Conservation (phyloP, 2,888 invertebrate genomes). For the Polymixis flavicincta region DNA sequence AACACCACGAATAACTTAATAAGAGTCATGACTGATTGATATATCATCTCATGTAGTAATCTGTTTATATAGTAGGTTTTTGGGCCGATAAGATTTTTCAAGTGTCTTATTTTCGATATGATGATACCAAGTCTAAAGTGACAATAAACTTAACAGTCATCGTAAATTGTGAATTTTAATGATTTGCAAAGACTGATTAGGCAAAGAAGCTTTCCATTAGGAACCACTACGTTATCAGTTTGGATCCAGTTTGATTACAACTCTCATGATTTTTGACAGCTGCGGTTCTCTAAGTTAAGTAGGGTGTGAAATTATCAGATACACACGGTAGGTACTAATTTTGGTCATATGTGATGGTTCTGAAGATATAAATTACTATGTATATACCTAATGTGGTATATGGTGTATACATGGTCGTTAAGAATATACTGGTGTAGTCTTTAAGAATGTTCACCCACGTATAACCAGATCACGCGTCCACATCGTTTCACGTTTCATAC, state of each 20-base stretch:
- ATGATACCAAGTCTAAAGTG: neutral
- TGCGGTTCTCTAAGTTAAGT: too few relatives aligned
- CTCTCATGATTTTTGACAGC: neutral
- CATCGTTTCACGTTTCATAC: neutral
- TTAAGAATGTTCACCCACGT: neutral
- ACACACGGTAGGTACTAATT: neutral
- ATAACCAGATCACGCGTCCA: neutral
- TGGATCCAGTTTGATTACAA: neutral
- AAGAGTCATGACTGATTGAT: constrained; percentile 13
- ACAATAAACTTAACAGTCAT: neutral
- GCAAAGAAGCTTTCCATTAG: neutral
- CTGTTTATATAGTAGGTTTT: constrained; percentile 2
- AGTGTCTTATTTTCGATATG: constrained; percentile 1
- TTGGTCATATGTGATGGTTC: neutral
- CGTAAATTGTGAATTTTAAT: neutral
- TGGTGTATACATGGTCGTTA: too few relatives aligned
- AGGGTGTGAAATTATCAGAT: too few relatives aligned
- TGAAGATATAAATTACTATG: neutral
- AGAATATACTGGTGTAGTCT: too few relatives aligned
- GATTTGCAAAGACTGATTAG: neutral
- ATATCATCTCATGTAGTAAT: constrained; percentile 1
- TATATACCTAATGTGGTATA: neutral
- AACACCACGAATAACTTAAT: constrained; percentile 33
- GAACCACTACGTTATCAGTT: neutral
- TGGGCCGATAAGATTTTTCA: constrained; percentile 16